Base-by-base conservation (phyloP, 1,140 invertebrate species). In the Drosophila pachea region DNA sequence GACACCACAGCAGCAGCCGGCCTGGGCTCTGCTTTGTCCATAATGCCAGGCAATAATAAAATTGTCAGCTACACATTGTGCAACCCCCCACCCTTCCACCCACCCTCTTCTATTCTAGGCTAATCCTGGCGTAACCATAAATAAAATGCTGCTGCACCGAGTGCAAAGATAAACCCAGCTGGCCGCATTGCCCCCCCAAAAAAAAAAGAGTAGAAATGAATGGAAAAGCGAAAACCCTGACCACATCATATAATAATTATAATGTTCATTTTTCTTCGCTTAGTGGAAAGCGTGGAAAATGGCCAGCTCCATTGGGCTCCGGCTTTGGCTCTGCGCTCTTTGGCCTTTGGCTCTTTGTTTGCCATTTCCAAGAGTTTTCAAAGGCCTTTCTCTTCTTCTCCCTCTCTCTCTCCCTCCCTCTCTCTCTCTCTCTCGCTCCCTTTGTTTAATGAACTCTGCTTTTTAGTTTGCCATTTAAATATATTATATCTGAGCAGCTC, bases 31-130 rank as follows among this genome's bases (percentile, higher is more conserved):
- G 32, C 35, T 48, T 9, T 60, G 49, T 14, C 16, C 49, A 53
- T 66, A 35, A 61, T 68, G 53, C 38, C 42, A 38, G 65, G 61
- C 55, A 70, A 66, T 70, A 73, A 60, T 65, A 65, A 73, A 73
- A 73, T 70, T 70, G 67, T 70, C 71, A 59, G 61, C 43, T 31
- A 11, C 50, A 33, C 49, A 42, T 42, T 62, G 35, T 22, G 7
- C 38, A 32, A 4, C 11, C 12, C 38, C 11, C 38, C 3, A 7
- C 12, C 38, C 1, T n/a, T n/a, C 38, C 38, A 2, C 36, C n/a
- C 8, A 1, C 36, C 53, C 11, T 16, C n/a, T 14, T 45, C 40
- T 14, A 43, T 14, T 16, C 12, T 16, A 7, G 12, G 12, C 40
- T 43, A 43, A 43, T 43, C 40, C 40, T 43, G 14, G n/a, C 29